Evolutionary conservation across 2,888 invertebrate species (phyloP), one percentile per base, ranked within the genome.

Genomic region (Dendrolimus pini): DNA sequence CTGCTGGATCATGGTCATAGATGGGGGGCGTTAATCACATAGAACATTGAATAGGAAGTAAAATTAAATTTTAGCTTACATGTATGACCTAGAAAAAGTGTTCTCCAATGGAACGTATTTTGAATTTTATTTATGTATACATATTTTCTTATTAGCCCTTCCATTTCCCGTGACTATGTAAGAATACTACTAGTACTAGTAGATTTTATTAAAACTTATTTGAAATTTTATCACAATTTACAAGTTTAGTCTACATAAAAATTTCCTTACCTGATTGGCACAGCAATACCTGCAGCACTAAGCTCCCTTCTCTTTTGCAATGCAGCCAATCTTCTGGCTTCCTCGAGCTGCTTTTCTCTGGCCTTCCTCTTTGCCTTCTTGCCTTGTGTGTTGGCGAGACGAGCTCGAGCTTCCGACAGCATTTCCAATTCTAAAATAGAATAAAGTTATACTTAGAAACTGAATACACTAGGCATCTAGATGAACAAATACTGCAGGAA

Each of bases 381-480:
- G 55, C 99, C 98, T 77, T 99, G 99, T 0, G 99, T 99, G 81
- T 99, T 99, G 1, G 99, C 99, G 56, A 99, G 92, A 77, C 99
- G 95, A 2, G 99, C 99, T 72, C 99, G 93, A 0, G 99, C 99
- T 88, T 99, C 99, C 0, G 99, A 99, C 64, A 99, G 86, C 99
- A 99, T 99, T 89, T 99, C 99, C 83, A 99, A 85, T 85, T 99
- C 98, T 97, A 47, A 47, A 47, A 47, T 12, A 47, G 12, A 47
- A 47, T 6, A 71, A 58, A 41, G 1, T 53, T 41, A 3, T 30
- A 30, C 30, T 30, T 30, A 30, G 30, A 30, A 30, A 30, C 30
- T 30, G 30, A 30, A 30, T 30, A 30, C 30, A 30, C 3, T 6
- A 30, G 18, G 2, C n/a, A 18, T 18, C 18, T 18, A 18, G 30